These are phyloP conservation scores for Cacajao melanocephalus DNA, from an alignment of 2,797 vertebrate species.

Conservation along the genomic window DNA sequence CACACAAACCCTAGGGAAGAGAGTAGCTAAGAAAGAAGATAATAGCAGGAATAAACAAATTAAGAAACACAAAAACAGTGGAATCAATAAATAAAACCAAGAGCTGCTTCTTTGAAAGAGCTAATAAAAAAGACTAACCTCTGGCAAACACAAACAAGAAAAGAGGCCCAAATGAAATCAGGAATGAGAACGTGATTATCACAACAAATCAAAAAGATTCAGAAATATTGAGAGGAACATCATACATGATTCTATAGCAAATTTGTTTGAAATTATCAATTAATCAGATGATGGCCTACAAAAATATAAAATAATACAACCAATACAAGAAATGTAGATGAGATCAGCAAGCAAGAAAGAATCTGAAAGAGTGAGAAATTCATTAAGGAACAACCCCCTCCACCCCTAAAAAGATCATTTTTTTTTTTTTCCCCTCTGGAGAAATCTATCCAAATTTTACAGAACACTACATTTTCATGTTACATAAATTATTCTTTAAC, in stretches of 20 bases:
- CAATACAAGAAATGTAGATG: conserved; percentile 15
- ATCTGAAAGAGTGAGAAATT: neutral
- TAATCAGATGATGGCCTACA: conserved; percentile 49
- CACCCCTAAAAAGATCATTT: neutral
- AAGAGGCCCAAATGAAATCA: conserved; percentile 57
- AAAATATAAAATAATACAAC: conserved; percentile 36
- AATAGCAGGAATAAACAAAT: conserved; percentile 65
- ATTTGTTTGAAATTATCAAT: conserved; percentile 62
- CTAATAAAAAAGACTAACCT: conserved; percentile 62
- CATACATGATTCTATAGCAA: neutral
- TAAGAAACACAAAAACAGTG: conserved; percentile 28
- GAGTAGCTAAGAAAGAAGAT: conserved; percentile 30
- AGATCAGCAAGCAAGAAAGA: neutral
- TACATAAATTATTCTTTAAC: conserved; percentile 71
- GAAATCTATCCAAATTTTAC: conserved; percentile 67
- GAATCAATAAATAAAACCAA: conserved; percentile 68
- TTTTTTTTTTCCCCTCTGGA: conserved; percentile 32
- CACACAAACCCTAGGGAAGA: conserved; percentile 17
- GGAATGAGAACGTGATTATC: conserved; percentile 60
- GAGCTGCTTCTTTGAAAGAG: conserved; percentile 36
- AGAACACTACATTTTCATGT: conserved; percentile 60
- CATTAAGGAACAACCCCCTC: neutral
- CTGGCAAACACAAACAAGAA: conserved; percentile 58
- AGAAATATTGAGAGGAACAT: conserved; percentile 36
- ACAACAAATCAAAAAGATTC: conserved; percentile 60